A percentile compares a stretch with the other conserved stretches of the same genome.
These are phyloP conservation scores for Sarcophaga subvicina DNA, from an alignment of 2,888 invertebrate species.

Conservation along the genomic window DNA sequence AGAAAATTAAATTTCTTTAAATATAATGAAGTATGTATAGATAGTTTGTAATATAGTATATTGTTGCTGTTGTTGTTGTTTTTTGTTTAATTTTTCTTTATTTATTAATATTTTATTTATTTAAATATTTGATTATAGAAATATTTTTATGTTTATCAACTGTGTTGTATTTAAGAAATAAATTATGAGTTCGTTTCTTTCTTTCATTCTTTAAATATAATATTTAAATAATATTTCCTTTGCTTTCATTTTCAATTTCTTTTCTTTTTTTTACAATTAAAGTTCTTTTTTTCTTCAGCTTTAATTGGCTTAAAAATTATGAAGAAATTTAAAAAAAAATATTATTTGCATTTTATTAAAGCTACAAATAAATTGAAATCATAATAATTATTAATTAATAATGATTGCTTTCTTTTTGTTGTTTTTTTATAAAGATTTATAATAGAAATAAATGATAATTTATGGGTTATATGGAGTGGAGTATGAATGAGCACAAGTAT, in stretches of 20 bases:
- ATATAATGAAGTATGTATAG: neutral
- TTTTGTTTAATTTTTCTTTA: neutral
- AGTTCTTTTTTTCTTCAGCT: neutral
- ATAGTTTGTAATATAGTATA: neutral
- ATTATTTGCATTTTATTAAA: conserved; percentile 18
- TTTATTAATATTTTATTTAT: conserved; percentile 28
- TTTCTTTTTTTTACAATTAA: conserved; percentile 26
- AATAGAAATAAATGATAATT: neutral
- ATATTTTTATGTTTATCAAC: conserved; percentile 13
- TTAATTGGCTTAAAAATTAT: conserved; percentile 23
- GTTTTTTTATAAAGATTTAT: neutral
- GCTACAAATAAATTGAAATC: conserved; percentile 18
- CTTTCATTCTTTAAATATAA: conserved; percentile 10
- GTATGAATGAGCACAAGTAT: no score
- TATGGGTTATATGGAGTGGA: neutral
- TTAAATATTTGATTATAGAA: conserved; percentile 39
- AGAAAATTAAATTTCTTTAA: conserved; percentile 15
- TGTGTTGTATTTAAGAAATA: conserved; percentile 57
- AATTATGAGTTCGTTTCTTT: conserved; percentile 51
- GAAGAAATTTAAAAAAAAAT: conserved; percentile 27
- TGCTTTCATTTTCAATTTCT: no score
- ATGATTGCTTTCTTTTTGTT: conserved; percentile 21
- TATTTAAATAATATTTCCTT: conserved; percentile 16
- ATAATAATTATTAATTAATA: conserved; percentile 41
- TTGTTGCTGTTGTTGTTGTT: neutral